These are phyloP conservation scores for Myanophis thanlyinensis DNA, from an alignment of 2,113 vertebrate genomes.

Conservation along the genomic window DNA sequence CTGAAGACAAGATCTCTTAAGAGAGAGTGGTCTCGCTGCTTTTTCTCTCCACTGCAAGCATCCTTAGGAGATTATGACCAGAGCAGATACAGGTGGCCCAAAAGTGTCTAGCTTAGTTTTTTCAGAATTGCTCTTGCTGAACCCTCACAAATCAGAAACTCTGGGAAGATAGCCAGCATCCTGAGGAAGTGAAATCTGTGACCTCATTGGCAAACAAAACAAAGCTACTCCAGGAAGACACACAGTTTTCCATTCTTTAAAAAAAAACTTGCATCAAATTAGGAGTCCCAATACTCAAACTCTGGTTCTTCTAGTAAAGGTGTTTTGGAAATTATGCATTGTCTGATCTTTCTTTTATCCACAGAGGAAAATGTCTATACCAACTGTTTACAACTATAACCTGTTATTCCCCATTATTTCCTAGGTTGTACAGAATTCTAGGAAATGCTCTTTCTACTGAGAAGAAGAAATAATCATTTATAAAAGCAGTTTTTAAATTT, in stretches of 20 bases:
- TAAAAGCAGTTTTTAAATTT: not conserved
- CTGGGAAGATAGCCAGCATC: slow-evolving; percentile 65
- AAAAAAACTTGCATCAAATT: slow-evolving; percentile 42
- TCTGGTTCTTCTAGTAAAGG: not conserved
- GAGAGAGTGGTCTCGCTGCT: not conserved
- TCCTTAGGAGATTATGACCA: slow-evolving; percentile 5
- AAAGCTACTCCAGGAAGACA: slow-evolving; percentile 57
- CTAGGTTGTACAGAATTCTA: not conserved
- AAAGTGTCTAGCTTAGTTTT: slow-evolving; percentile 47
- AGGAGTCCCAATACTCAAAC: slow-evolving; percentile 44
- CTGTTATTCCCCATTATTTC: not conserved
- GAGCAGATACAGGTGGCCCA: slow-evolving; percentile 44
- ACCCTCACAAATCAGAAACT: slow-evolving; percentile 62
- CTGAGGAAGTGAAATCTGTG: slow-evolving; percentile 64
- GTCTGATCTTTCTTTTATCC: slow-evolving; percentile 16
- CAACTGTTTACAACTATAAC: not conserved
- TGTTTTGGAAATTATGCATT: slow-evolving; percentile 11
- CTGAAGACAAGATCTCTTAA: not conserved
- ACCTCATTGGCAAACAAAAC: slow-evolving; percentile 67
- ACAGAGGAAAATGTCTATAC: not conserved
- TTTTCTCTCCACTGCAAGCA: not conserved
- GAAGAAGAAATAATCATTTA: not conserved
- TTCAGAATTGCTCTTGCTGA: slow-evolving; percentile 34
- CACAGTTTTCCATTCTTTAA: slow-evolving; percentile 33
- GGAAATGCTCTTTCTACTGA: not conserved